Evolutionary conservation across 2,113 vertebrate genomes (phyloP), one percentile per base, ranked within the genome.

Genomic region (Dipodomys stephensi): DNA sequence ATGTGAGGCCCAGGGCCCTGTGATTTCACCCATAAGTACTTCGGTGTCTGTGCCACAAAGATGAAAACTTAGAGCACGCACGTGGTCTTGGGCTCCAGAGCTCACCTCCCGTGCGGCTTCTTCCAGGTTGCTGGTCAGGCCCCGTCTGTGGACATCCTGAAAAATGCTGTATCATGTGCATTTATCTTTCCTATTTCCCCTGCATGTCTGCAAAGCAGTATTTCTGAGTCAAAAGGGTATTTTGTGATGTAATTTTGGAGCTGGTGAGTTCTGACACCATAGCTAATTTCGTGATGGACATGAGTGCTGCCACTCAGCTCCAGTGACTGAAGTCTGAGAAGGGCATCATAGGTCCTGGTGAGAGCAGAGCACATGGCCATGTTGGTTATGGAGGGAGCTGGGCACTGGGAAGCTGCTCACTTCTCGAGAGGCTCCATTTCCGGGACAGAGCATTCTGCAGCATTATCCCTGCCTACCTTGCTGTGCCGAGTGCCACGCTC

Each of bases 201-300:
- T 32, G 30, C 20, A 8, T n/a, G 39, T 30, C 18, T 49, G 4
- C 30, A 20, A 22, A 53, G 7, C 4, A 22, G 39, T 3, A 22
- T 13, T 57, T n/a, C n/a, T 10, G 27, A 16, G 35, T 49, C 57
- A 7, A 0, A 11, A 64, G 57, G 65, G 15, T 20, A 6, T 4
- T 0, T 2, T 23, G 7, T 3, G 2, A 8, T 57, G 16, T 1
- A 5, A 13, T 23, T 46, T 79, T 15, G 6, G 39, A n/a, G 57
- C 18, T 10, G 32, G 53, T 11, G 4, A 0, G 18, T 32, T 18
- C 62, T 32, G 12, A 8, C 16, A 32, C 64, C 16, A 4, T 8
- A 2, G 2, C 25, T 3, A 4, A 20, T 28, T 3, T 44, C 1
- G 22, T 7, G 10, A 13, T 2, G 1, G 7, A 19, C 0, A 7